phyloP scores from a whole-genome alignment of 2,113 vertebrate genomes.

The Heteronetta atricapilla region DNA sequence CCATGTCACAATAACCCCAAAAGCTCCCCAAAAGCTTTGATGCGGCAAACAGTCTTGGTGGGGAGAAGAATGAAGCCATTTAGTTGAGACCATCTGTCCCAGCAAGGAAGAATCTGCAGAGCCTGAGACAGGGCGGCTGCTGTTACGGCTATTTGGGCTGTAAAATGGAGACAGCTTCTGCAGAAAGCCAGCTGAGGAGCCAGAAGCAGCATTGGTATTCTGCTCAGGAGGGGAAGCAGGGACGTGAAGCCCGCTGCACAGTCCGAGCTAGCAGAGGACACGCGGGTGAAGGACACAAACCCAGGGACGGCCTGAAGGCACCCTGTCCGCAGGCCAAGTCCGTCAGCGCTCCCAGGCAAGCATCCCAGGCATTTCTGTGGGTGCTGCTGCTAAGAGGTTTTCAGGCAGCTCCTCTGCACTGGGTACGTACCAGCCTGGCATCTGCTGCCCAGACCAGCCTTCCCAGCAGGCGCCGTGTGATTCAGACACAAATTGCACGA shows the following conservation, averaged over 20 bases:
- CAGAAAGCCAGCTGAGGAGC: neutral
- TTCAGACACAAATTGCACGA: neutral
- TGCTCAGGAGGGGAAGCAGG: neutral
- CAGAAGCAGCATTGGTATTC: rapidly evolving
- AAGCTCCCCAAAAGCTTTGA: neutral
- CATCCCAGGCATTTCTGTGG: neutral
- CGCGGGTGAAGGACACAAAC: rapidly evolving
- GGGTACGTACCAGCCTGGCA: neutral
- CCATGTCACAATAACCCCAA: neutral
- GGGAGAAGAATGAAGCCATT: neutral
- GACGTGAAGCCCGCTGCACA: neutral
- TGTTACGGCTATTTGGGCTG: neutral
- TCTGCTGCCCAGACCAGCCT: neutral
- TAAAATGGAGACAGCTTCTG: rapidly evolving
- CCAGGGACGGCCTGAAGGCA: neutral
- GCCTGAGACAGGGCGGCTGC: neutral
- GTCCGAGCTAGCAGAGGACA: neutral
- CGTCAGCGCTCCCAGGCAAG: neutral
- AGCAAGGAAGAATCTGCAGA: neutral
- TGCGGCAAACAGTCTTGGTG: neutral
- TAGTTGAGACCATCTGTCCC: neutral
- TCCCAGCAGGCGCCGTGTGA: neutral
- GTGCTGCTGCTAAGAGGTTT: neutral
- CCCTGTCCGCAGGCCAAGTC: neutral
- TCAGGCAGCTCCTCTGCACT: neutral